phyloP scores from a whole-genome alignment of 1,140 invertebrate genomes.

The Chrysopa pallens region DNA sequence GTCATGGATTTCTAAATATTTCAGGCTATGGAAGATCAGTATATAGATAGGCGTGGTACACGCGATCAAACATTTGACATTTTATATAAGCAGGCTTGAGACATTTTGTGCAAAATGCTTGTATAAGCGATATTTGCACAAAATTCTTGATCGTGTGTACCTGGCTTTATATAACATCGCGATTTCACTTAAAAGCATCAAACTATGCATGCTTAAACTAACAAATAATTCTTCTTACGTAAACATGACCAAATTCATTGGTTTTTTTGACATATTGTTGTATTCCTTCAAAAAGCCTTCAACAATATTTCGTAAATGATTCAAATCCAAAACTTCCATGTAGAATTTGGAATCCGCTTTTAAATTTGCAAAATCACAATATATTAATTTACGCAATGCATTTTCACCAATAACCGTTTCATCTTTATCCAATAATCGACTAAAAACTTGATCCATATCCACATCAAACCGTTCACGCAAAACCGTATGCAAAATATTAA shows the following conservation, averaged over 20 bases:
- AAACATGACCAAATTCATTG: conserved; percentile 92
- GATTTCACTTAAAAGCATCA: no score
- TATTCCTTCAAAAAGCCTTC: conserved; percentile 83
- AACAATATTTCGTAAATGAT: conserved; percentile 64
- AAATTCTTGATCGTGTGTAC: no score
- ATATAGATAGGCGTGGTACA: no score
- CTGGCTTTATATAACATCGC: no score
- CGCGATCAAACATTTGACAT: no score
- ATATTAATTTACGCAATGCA: conserved; percentile 74
- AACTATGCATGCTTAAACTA: no score
- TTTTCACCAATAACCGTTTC: conserved; percentile 48
- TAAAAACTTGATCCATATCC: conserved; percentile 25
- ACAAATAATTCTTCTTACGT: conserved; percentile 28
- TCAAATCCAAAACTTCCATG: conserved; percentile 71
- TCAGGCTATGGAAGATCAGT: no score
- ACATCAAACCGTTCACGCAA: conserved; percentile 30
- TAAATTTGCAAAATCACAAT: conserved; percentile 89
- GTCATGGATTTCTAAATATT: no score
- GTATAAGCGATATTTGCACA: no score
- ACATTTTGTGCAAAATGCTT: no score
- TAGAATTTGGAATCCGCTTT: conserved; percentile 81
- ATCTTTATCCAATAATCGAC: conserved; percentile 8
- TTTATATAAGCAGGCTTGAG: no score
- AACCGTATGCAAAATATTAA: conserved; percentile 39
- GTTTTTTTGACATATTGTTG: conserved; percentile 93